Conservation (phyloP, 2,797 vertebrate genomes). For the Myoxocephalus aenaeus region DNA sequence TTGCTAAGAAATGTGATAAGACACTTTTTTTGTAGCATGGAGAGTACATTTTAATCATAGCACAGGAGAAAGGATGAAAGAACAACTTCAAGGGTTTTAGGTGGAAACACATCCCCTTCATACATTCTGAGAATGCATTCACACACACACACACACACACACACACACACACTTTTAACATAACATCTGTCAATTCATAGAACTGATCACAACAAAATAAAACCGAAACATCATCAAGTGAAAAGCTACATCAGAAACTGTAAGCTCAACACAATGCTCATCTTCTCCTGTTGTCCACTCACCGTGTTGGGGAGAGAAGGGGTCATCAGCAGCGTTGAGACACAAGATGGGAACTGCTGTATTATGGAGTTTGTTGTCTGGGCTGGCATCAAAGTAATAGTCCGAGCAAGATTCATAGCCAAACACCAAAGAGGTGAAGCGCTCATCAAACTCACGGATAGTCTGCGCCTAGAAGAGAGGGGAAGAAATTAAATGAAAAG, state of each 20-base stretch:
- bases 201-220: background rate
- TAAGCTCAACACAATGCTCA: background rate
- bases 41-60: background rate
- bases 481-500: background rate
- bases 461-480: conserved; percentile 79
- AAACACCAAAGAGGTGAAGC: conserved; percentile 83
- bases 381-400: conserved; percentile 86
- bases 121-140: background rate
- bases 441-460: conserved; percentile 88
- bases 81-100: background rate
- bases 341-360: conserved; percentile 85
- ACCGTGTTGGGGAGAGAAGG: conserved; percentile 86
- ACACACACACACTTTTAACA: background rate
- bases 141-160: background rate
- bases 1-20: background rate
- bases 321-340: conserved; percentile 89
- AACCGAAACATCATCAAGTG: background rate
- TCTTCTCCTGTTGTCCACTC: conserved; percentile 37
- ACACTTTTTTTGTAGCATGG: background rate
- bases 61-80: background rate
- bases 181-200: background rate
- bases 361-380: conserved; percentile 76
- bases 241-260: background rate
- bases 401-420: conserved; percentile 84
- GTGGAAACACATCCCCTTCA: too few species aligned